Evolutionary conservation across 2,113 vertebrate species (phyloP), one percentile per base, ranked within the genome.

Genomic region (Mus musculus): DNA sequence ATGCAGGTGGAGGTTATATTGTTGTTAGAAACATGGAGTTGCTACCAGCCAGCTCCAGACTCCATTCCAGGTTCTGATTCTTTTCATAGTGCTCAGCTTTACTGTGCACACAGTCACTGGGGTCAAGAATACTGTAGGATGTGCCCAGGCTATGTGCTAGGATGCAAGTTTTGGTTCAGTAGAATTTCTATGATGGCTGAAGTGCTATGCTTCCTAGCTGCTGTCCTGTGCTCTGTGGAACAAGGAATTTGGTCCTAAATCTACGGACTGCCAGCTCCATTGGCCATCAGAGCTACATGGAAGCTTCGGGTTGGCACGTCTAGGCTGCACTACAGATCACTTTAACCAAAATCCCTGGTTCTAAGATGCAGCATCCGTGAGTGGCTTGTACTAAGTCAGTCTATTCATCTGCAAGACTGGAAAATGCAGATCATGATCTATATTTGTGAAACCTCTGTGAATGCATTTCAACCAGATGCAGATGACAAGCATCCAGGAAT

Each of bases 231-330:
- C 6, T 72, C 12, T n/a, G 24, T 59, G 56, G 26, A 77, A 11
- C 26, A 36, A 76, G 19, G 36, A 42, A 12, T n/a, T 39, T 13
- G 3, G 17, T 13, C 39, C 65, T 46, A 63, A 14, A 9, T 12
- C 81, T 56, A 0, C n/a, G 12, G 12, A 36, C 39, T 4, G 9
- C 8, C 33, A 20, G 24, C 3, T 9, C 4, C 3, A 0, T 2
- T 42, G 9, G 73, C 12, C 4, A 8, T 26, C 22, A 69, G 72
- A 81, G 30, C 0, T 2, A 20, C 6, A 61, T 14, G n/a, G 36
- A 24, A 63, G 11, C 36, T 49, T 33, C 28, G 24, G 30, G 20
- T 77, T 49, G 49, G 26, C 19, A 9, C 16, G 20, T 17, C 22
- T 63, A 46, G 1, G 24, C 2, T 39, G 24, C 5, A 56, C 61